phyloP scores from a whole-genome alignment of 2,888 invertebrate species.

The Smittia sp. region DNA sequence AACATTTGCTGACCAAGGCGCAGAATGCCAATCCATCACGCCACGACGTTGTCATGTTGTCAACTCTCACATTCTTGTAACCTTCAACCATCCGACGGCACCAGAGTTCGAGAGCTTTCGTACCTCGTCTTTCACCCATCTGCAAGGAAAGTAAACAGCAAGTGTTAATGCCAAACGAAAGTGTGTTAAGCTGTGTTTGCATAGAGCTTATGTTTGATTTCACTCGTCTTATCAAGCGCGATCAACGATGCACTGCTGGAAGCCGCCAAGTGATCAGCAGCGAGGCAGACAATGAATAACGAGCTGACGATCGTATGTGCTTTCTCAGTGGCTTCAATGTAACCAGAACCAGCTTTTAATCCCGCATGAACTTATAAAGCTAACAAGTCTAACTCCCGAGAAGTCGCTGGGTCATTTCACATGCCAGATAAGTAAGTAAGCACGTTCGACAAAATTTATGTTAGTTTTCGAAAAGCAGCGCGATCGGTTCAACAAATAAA shows the following conservation, averaged over 20 bases:
- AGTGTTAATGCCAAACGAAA: neutral
- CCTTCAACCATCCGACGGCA: conserved; percentile 85
- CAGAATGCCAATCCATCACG: conserved; percentile 93
- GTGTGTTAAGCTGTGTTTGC: neutral
- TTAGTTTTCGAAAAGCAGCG: too few species aligned
- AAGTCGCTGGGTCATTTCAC: too few species aligned
- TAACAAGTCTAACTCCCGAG: too few species aligned
- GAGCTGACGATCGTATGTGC: too few species aligned
- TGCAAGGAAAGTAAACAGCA: neutral
- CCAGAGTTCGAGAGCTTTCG: conserved; percentile 90
- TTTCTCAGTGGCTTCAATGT: too few species aligned
- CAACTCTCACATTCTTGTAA: conserved; percentile 84
- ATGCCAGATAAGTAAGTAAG: too few species aligned
- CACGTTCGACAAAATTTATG: too few species aligned
- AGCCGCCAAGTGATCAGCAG: too few species aligned
- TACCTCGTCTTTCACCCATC: conserved; percentile 81
- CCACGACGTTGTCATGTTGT: conserved; percentile 96
- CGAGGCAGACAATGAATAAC: too few species aligned
- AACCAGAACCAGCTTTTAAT: too few species aligned
- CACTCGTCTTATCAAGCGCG: neutral
- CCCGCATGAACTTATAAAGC: too few species aligned
- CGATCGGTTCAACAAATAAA: conserved; percentile 13
- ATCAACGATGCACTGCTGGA: neutral
- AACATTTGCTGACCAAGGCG: conserved; percentile 91
- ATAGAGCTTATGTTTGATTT: neutral